Base-by-base conservation (phyloP, 1,140 invertebrate species). In the Chrysoperla carnea region DNA sequence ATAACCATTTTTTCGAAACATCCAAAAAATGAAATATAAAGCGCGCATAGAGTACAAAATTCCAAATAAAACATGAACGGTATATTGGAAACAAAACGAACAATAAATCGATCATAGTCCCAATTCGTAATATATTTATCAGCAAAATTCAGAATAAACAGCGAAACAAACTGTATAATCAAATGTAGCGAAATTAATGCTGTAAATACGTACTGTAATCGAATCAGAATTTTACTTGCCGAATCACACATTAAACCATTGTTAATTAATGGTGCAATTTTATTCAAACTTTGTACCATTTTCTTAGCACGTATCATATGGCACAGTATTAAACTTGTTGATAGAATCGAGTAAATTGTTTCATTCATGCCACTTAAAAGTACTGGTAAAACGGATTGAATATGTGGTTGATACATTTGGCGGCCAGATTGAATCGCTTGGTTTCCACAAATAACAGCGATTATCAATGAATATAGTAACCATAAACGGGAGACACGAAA, bases 1-100 rank as follows among this genome's bases (percentile, higher is more conserved):
- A 52, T 48, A 5, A 45, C 47, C 2, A 51, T 40, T 39, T 52
- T 55, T 46, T 56, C 52, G 36, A 55, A 58, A 42, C 56, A 58
- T 2, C 43, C 51, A 28, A 53, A 46, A 29, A 52, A 43, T 13
- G 48, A 51, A 27, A 56, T 51, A 28, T 51, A 44, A 5, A 50
- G 15, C 7, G 46, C 36, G 12, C 50, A 45, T 2, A 49, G n/a
- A 8, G 41, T 41, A 14, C 40, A 23, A n/a, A 41, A 41, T 9
- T 29, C 9, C 14, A 28, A 41, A 41, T 31, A 33, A 15, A 41
- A 41, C 29, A 33, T 13, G 29, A 41, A 41, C 28, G 40, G 29
- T 6, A 28, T 31, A 17, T 33, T 41, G 29, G 12, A 12, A 31
- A 41, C 29, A 29, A 41, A 23, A 6, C 3, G 4, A 4, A 41